Evolutionary conservation across 2,113 vertebrate genomes (phyloP).

Genomic region (Psettodes erumei): DNA sequence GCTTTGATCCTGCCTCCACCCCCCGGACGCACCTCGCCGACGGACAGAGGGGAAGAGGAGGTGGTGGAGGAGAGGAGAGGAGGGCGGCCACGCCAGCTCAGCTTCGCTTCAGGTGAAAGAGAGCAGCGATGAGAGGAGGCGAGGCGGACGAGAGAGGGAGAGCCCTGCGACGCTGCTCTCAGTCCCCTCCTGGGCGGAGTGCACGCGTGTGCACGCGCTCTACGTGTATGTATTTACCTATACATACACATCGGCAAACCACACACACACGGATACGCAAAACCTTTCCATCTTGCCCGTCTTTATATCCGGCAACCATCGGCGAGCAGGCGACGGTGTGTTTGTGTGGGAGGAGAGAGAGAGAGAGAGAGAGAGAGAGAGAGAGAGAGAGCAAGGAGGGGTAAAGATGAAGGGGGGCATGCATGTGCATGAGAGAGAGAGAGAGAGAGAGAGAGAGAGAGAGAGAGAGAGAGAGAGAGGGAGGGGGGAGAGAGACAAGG

Average conservation of each 20-base stretch:
- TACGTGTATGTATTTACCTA: no score
- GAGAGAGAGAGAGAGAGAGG: constrained; percentile 1
- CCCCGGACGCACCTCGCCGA: constrained; percentile 65
- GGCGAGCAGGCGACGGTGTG: constrained; percentile 26
- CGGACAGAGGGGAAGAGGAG: constrained; percentile 55
- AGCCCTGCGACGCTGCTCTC: constrained; percentile 40
- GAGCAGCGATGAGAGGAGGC: constrained; percentile 22
- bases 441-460: constrained; percentile 1
- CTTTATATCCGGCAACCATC: constrained; percentile 61
- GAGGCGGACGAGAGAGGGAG: constrained; percentile 42
- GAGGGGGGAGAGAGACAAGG: not conserved
- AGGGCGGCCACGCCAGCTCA: constrained; percentile 41
- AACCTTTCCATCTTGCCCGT: constrained; percentile 56
- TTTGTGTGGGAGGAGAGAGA: constrained; percentile 37
- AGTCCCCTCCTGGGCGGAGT: constrained; percentile 28
- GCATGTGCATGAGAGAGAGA: constrained; percentile 50
- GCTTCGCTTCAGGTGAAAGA: constrained; percentile 47
- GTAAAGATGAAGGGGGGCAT: constrained; percentile 34
- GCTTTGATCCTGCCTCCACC: constrained; percentile 63
- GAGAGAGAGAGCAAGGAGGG: no score
- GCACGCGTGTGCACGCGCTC: no score
- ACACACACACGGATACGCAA: constrained; percentile 53
- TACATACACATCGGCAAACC: not conserved
- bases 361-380: constrained; percentile 34
- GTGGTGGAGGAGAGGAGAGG: constrained; percentile 48